Conservation (phyloP, 1,140 invertebrate genomes). For the Lucilia cuprina region DNA sequence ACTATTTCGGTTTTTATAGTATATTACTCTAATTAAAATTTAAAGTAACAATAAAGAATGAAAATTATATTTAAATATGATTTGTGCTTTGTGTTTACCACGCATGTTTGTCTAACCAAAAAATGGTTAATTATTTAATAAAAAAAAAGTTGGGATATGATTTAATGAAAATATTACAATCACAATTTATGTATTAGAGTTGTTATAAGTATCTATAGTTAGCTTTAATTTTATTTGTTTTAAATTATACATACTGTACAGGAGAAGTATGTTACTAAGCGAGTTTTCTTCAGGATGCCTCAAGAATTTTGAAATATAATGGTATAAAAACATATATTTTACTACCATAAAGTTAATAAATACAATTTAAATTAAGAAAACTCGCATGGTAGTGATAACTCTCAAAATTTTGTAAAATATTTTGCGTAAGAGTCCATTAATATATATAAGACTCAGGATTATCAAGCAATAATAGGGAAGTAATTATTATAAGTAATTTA, state of each 20-base stretch:
- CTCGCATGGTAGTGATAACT: not conserved
- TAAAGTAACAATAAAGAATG: no score
- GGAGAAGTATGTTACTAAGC: no score
- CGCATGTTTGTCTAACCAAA: not conserved
- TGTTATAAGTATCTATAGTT: no score
- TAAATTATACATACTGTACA: no score
- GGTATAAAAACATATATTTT: no score
- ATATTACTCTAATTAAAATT: no score
- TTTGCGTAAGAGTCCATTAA: not conserved
- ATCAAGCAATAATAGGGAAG: not conserved
- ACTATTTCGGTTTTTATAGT: no score
- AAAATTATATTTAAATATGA: not conserved
- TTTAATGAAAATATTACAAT: not conserved
- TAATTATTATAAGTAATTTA: not conserved
- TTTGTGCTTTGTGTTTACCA: not conserved
- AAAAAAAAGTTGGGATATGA: not conserved
- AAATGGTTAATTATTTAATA: not conserved
- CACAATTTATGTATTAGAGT: not conserved
- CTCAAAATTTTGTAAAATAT: not conserved
- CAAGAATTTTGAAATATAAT: no score
- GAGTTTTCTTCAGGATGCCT: no score
- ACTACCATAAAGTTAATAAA: no score
- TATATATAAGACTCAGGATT: not conserved
- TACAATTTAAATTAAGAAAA: not conserved
- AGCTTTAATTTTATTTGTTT: no score